Conservation (phyloP, 2,888 invertebrate genomes). For the Tipula unca region DNA sequence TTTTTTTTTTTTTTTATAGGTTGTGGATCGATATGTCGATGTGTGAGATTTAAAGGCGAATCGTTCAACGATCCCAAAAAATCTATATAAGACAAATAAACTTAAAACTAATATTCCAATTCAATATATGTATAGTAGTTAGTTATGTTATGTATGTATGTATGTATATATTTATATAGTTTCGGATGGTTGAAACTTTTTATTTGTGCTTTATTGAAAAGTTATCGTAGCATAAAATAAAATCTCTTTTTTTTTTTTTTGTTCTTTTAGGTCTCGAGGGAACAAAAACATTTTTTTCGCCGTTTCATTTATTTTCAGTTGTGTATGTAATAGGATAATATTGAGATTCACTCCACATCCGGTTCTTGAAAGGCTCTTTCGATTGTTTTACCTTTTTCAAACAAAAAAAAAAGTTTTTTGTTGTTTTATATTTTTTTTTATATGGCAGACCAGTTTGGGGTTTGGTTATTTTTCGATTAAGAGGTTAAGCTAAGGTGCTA, state of each 20-base stretch:
- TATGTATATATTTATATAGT: not conserved
- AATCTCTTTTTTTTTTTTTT: not conserved
- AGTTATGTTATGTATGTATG: not conserved
- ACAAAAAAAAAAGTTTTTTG: not conserved
- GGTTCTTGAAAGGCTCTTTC: not conserved
- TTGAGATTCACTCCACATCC: not conserved
- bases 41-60: not conserved
- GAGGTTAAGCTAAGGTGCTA: not conserved
- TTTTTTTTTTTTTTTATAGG: not conserved
- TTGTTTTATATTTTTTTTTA: not conserved
- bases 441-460: not conserved
- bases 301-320: not conserved
- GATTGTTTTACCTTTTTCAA: not conserved
- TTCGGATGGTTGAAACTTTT: not conserved
- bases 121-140: not conserved
- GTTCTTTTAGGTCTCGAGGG: not conserved
- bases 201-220: not conserved
- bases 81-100: not conserved
- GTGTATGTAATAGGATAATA: not conserved
- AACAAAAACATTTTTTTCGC: not conserved
- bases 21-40: not conserved
- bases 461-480: not conserved
- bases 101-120: too few relatives aligned
- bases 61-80: not conserved
- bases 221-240: not conserved